These are phyloP conservation scores for Onychostruthus taczanowskii DNA, from an alignment of 2,113 vertebrate species.

Conservation along the genomic window DNA sequence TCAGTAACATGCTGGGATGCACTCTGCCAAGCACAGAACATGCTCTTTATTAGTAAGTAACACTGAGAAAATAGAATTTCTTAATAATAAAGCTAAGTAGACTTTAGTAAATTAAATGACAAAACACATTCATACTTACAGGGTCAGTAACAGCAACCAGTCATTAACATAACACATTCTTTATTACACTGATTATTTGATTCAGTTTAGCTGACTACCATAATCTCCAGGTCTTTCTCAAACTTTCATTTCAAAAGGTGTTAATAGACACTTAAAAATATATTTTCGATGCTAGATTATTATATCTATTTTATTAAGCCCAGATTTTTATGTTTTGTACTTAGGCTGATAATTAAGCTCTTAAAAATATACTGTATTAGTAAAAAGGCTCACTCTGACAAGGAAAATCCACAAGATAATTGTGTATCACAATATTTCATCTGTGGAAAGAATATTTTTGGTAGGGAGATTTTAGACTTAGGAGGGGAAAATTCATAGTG, in stretches of 20 bases:
- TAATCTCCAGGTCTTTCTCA: not conserved
- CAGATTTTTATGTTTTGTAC: not conserved
- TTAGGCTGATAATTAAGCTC: not conserved
- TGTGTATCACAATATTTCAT: not conserved
- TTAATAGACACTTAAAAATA: not conserved
- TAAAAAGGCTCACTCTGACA: not conserved
- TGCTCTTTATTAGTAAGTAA: conserved; percentile 61
- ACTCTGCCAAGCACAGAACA: conserved; percentile 67
- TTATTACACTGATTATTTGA: not conserved
- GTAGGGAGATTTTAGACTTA: not conserved
- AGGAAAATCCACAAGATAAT: not conserved
- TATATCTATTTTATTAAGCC: not conserved
- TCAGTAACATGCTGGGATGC: conserved; percentile 55
- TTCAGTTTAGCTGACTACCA: not conserved
- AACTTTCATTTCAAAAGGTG: not conserved
- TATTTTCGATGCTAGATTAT: not conserved
- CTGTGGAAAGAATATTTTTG: not conserved
- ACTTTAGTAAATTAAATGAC: conserved; percentile 19
- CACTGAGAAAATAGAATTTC: conserved; percentile 1
- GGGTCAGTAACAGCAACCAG: not conserved
- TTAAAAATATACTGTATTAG: not conserved
- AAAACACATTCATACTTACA: not conserved
- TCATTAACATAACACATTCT: not conserved
- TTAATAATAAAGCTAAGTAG: conserved; percentile 8
- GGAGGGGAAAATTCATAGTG: not conserved